These are phyloP conservation scores for Hiodon tergisus DNA, from an alignment of 2,113 vertebrate genomes.

Conservation along the genomic window DNA sequence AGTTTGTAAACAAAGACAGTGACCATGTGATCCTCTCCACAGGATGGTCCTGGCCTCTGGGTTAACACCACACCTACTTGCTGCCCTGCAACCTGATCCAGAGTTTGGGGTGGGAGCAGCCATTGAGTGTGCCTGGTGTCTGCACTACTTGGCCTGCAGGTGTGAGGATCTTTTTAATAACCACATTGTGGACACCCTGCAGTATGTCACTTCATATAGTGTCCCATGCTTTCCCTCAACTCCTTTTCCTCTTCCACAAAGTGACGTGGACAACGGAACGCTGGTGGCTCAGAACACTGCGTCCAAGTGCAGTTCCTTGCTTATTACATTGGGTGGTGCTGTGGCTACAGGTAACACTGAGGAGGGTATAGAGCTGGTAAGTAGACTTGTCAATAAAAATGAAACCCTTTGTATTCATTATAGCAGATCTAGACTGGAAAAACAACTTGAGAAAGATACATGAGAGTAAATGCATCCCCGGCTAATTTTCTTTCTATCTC, in stretches of 20 bases:
- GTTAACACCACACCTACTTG: conserved; percentile 71
- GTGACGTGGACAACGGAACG: conserved; percentile 49
- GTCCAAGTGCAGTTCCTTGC: conserved; percentile 59
- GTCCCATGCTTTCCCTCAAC: conserved; percentile 4
- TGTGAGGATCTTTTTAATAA: conserved; percentile 44
- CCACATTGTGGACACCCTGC: not conserved
- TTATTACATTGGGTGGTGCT: conserved; percentile 69
- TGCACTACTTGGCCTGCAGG: conserved; percentile 87
- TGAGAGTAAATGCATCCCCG: not conserved
- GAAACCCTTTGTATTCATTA: not conserved
- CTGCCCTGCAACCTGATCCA: conserved; percentile 61
- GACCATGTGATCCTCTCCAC: conserved; percentile 13
- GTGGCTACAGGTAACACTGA: conserved; percentile 50
- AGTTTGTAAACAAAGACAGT: not conserved
- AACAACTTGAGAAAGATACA: not conserved
- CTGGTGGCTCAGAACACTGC: conserved; percentile 65
- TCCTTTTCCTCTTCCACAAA: conserved; percentile 37
- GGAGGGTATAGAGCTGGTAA: conserved; percentile 79
- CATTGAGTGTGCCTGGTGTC: conserved; percentile 88
- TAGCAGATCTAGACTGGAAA: not conserved
- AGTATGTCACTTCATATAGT: not conserved
- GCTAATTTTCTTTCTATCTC: not conserved
- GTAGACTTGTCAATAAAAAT: conserved; percentile 25
- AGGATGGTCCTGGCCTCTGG: conserved; percentile 72
- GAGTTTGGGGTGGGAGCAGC: conserved; percentile 67